A percentile compares a stretch with the other conserved stretches of the same genome.
Conservation (phyloP, 2,888 invertebrate species). For the Zelleria hepariella region DNA sequence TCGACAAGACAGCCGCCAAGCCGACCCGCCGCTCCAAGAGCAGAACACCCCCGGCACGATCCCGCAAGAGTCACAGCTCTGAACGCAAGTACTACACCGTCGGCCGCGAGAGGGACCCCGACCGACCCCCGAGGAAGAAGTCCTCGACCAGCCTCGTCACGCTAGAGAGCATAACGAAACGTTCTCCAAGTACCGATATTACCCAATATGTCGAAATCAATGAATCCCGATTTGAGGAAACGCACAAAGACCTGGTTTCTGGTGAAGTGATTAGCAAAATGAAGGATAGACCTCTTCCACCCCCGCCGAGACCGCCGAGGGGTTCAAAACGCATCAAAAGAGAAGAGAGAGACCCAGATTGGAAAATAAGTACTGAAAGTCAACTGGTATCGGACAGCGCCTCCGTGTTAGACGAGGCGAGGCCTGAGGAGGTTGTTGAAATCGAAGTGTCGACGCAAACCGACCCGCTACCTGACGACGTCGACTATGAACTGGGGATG, state of each 20-base stretch:
- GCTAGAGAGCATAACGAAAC: conserved; percentile 63
- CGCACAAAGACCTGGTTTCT: conserved; percentile 77
- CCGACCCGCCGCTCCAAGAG: conserved; percentile 69
- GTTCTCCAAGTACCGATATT: conserved; percentile 50
- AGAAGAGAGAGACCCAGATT: conserved; percentile 29
- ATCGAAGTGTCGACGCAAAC: conserved; percentile 88
- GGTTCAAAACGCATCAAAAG: conserved; percentile 61
- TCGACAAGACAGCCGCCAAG: conserved; percentile 80
- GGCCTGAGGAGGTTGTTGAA: conserved; percentile 63
- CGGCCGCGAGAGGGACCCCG: conserved; percentile 66
- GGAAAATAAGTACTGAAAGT: conserved; percentile 5
- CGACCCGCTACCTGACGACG: conserved; percentile 86
- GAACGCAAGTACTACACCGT: conserved; percentile 80
- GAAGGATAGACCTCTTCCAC: conserved; percentile 87
- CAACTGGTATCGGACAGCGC: background rate
- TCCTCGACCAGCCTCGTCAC: conserved; percentile 70
- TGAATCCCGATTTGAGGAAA: conserved; percentile 70
- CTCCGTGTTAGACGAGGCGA: background rate
- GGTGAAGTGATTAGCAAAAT: conserved; percentile 85
- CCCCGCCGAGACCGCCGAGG: conserved; percentile 88
- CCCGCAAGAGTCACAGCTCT: conserved; percentile 62
- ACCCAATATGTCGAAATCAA: conserved; percentile 76
- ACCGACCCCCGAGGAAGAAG: conserved; percentile 75
- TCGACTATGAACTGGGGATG: conserved; percentile 74
- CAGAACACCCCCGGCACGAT: conserved; percentile 57